Evolutionary conservation across 2,888 invertebrate genomes (phyloP), one percentile per base, ranked within the genome.

Genomic region (Mythimna vitellina): DNA sequence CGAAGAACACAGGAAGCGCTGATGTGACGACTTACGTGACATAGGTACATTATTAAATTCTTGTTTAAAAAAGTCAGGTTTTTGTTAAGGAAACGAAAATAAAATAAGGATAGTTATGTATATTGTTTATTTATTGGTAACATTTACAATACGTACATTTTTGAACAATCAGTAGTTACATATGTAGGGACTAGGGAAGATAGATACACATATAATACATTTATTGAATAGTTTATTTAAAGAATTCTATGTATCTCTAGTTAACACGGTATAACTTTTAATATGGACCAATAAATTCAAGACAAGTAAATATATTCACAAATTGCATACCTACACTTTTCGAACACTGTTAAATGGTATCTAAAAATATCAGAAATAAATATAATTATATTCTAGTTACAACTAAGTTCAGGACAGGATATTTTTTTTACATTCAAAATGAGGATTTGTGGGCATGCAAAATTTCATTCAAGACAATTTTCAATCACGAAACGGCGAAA

Each of bases 301-400:
- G 49, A 32, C 22, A 42, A 7, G 29, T 71, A 57, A 51, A 20
- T 25, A 60, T 61, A 35, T 56, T 73, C 35, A 56, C 14, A 49
- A 53, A 73, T 38, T 29, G 49, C 38, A 49, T 62, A 42, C n/a
- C n/a, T n/a, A n/a, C 22, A 38, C 14, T 64, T 38, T 51, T 57
- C 14, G 29, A 32, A 63, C 9, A 25, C n/a, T 35, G n/a, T n/a
- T 46, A 54, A 22, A 65, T 46, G 51, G 46, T 38, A 53, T 67
- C 46, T 67, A 49, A 67, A 53, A 76, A 61, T 67, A 61, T 54
- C 29, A 32, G 14, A 60, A 25, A 25, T 20, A n/a, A 49, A 49
- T 56, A 20, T 38, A 25, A 29, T 29, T 35, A 25, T 25, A 62
- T 14, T 25, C n/a, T 17, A 49, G 35, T 51, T 58, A 65, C 0